Base-by-base conservation (phyloP, 2,888 invertebrate genomes). In the Phortica magna region DNA sequence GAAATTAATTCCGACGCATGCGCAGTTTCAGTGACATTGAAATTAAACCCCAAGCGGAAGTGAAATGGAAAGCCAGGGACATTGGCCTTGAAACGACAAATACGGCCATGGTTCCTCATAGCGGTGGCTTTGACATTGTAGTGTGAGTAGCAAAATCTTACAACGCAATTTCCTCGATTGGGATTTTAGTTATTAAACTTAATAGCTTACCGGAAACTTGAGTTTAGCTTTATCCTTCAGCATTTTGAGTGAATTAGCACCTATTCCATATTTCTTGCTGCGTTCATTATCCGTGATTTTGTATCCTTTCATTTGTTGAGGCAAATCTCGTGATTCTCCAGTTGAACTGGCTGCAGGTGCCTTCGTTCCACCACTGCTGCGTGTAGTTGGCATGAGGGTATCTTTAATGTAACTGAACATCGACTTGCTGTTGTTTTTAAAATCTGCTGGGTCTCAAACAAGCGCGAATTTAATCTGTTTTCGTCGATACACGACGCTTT, bases 161-260 rank as follows among this genome's bases (percentile, higher is more conserved):
- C 41, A 68, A 81, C 83, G 81, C 80, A 84, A 81, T 86, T 83
- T 73, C 6, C n/a, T 75, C 73, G 19, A 31, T 31, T 31, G 5
- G 31, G 2, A 31, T 31, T 31, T 31, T 31, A 31, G 2, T 31
- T 31, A 31, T 74, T 71, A 48, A 59, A 48, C 12, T 12, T n/a
- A n/a, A n/a, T n/a, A 14, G 88, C 90, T 91, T 82, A 92, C 92
- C 84, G 91, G 90, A 84, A 92, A 92, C 81, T 92, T 92, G 19
- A 82, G 71, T 73, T 83, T 83, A 4, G 92, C 89, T 81, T 92
- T 92, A 22, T 87, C 83, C 31, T 88, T 77, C 0, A 92, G 82
- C 89, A 90, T 89, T 79, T 86, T 79, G 61, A 92, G 78, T 3
- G 91, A 90, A 84, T 91, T 90, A 1, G 92, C 92, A 59, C 92